Base-by-base conservation (phyloP, 1,140 invertebrate genomes). In the Nephila pilipes region DNA sequence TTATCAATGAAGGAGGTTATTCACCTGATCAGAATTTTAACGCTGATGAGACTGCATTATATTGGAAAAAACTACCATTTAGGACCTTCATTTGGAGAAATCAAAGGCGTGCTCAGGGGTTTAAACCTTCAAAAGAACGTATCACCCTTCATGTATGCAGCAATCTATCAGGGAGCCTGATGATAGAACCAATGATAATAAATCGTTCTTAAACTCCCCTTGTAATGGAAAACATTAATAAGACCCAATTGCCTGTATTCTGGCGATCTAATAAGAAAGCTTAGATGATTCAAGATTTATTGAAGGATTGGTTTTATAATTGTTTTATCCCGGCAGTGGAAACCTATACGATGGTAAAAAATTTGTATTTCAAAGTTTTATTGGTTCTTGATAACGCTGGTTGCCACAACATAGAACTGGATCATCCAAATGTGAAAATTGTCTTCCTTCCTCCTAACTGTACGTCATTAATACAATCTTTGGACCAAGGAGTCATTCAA, bases 1-100 rank as follows among this genome's bases (percentile, higher is more conserved):
- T 95, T 54, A 95, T 96, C 85, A 87, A 95, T 92, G 94, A 95
- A 94, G 94, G 94, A 90, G 95, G 94, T 63, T 96, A 95, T 94
- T 94, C 90, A 22, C 94, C 95, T 12, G 87, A 95, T 80, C 95
- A 95, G 94, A 94, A 96, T 79, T 96, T 96, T 87, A 96, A 95
- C 90, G 95, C 95, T 90, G 95, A 96, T 93, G 95, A 96, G 94
- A 96, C 95, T 46, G 95, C 94, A 75, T 92, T 96, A 1, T 96
- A 95, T 94, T 96, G 96, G 95, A 96, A 96, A 94, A 96, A 94
- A 94, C 95, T 96, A 95, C 95, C 96, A 89, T 94, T 94, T 93
- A 92, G 94, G 93, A 96, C 95, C 69, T 96, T 94, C 94, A 95
- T 96, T 93, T 94, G 94, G 18, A 94, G 95, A 94, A 94, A 95